Evolutionary conservation across 1,140 invertebrate species (phyloP), one percentile per base, ranked within the genome.

Genomic region (Ectropis grisescens): DNA sequence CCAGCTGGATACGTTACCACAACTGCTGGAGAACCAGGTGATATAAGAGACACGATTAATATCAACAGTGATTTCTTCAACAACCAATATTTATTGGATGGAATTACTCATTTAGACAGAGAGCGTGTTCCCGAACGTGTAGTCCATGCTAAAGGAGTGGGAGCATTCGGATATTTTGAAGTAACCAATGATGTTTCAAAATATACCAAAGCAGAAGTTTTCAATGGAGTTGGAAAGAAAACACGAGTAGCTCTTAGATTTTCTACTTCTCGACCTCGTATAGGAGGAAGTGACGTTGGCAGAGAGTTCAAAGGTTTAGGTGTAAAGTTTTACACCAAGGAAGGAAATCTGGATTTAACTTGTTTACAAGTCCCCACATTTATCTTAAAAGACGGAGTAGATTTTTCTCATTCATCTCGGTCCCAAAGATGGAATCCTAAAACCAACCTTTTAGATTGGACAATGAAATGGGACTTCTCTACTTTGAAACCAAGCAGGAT

Each of bases 71-170:
- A 22, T 5, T 5, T 9, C 4, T 22, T 22, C 4, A 5, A 4
- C 4, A 22, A 22, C 9, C 4, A 22, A 4, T 22, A 5, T 22
- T 9, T 22, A 5, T 9, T 22, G 19, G 19, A 22, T 9, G 9
- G 9, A 22, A 5, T 22, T 22, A 22, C 19, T 5, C 4, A 4
- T 5, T 22, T 22, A 5, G 19, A 22, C 19, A 9, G 91, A n/a
- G 96, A 98, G 72, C 84, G 96, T 27, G 97, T 97, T 54, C 95
- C 95, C 0, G 95, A 98, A 66, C 85, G 96, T 45, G 94, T 97
- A 0, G 94, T 96, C 1, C 94, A 97, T 69, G 95, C 94, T 1
- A 97, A 97, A 82, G 95, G 95, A 58, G 91, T 91, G 22, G 94
- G 93, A 32, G 95, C 94, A 2, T 95, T 95, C 82, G 96, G 96